phyloP scores from a whole-genome alignment of 2,797 vertebrate genomes.

The Decapterus maruadsi region DNA sequence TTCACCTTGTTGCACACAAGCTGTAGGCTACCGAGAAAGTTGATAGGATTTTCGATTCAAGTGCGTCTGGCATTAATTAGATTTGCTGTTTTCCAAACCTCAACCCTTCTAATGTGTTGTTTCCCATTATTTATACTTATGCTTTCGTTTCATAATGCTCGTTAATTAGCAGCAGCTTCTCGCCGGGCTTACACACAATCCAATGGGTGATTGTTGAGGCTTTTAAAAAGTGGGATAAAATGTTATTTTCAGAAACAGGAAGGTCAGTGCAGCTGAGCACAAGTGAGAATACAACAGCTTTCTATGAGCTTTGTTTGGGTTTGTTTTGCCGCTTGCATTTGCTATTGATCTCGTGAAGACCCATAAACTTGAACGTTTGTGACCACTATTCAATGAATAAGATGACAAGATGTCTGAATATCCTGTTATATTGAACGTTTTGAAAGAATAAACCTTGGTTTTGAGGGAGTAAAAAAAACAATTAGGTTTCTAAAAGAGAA shows the following conservation, averaged over 20 bases:
- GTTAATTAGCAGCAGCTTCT: background rate
- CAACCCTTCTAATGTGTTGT: background rate
- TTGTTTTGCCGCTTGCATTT: background rate
- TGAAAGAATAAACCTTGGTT: background rate
- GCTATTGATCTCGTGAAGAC: background rate
- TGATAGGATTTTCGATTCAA: background rate
- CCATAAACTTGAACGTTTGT: background rate
- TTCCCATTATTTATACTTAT: constrained; percentile 2
- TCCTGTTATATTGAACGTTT: background rate
- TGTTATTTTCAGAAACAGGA: background rate
- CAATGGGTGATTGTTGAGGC: background rate
- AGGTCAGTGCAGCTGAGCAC: background rate
- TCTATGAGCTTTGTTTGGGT: background rate
- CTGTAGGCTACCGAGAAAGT: background rate
- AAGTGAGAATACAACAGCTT: background rate
- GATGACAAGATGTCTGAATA: background rate
- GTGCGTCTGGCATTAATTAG: background rate
- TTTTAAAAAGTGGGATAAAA: background rate
- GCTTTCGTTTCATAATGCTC: background rate
- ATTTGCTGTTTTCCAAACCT: background rate
- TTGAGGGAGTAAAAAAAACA: background rate
- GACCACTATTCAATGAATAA: background rate
- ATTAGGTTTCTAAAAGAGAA: background rate
- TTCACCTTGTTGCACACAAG: constrained; percentile 5
- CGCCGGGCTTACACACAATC: background rate